Conservation (phyloP, 1,140 invertebrate species). For the Ridgeia piscesae region DNA sequence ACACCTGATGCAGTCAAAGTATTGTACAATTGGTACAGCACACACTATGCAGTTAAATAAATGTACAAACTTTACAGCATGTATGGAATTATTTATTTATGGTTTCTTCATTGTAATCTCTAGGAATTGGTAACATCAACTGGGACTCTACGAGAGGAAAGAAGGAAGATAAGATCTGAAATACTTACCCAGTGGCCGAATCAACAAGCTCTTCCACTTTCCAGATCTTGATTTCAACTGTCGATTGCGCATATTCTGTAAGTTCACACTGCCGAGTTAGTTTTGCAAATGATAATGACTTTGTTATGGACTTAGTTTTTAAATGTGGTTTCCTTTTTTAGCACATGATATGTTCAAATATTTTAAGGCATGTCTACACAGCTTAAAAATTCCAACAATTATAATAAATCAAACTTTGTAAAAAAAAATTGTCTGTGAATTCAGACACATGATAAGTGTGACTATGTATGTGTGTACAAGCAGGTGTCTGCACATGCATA, state of each 20-base stretch:
- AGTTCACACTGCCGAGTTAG: background rate
- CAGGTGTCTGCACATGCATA: background rate
- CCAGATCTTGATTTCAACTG: background rate
- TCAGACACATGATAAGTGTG: background rate
- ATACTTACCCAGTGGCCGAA: background rate
- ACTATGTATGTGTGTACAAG: background rate
- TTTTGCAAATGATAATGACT: background rate
- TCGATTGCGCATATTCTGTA: background rate
- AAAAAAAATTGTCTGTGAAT: no score
- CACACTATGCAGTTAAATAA: background rate
- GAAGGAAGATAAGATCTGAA: background rate
- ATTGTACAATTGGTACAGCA: background rate
- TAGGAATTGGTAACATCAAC: no score
- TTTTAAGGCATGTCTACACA: no score
- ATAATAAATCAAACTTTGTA: no score
- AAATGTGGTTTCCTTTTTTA: no score
- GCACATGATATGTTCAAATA: no score
- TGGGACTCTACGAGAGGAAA: background rate
- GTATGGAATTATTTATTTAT: no score
- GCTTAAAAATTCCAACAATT: no score
- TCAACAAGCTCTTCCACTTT: background rate
- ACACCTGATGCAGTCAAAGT: background rate
- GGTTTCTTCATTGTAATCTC: no score
- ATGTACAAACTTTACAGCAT: background rate
- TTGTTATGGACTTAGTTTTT: no score